Evolutionary conservation across 2,113 vertebrate genomes (phyloP).

Genomic region (Heterocephalus glaber): DNA sequence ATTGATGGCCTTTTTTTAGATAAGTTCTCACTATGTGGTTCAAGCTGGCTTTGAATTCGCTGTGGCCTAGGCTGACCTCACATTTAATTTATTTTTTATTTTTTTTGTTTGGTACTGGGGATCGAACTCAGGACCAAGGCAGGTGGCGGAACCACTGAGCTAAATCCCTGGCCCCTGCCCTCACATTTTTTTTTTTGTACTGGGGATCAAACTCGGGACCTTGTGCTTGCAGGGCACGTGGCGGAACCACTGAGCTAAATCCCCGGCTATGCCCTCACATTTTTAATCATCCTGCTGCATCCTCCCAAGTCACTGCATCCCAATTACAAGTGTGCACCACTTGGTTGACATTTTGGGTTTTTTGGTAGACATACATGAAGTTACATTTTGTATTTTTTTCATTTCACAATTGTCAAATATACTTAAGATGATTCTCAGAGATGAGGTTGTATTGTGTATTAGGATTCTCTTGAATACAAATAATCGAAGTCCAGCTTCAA

Average conservation of each 20-base stretch:
- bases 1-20: not conserved
- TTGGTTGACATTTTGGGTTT: not conserved
- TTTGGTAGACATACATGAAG: not conserved
- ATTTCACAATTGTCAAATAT: not conserved
- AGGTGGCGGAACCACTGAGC: too few relatives aligned
- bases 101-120: too few relatives aligned
- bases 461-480: not conserved
- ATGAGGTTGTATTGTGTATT: not conserved
- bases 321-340: not conserved
- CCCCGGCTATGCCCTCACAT: too few relatives aligned
- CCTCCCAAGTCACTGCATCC: too few relatives aligned
- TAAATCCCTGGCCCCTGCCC: too few relatives aligned
- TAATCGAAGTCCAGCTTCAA: not conserved
- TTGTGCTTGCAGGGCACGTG: too few relatives aligned
- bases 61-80: not conserved
- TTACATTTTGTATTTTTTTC: not conserved
- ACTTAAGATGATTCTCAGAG: constrained; percentile 7
- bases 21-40: not conserved
- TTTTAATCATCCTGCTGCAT: not conserved
- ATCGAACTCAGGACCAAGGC: too few relatives aligned
- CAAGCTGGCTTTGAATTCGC: not conserved
- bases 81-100: too few relatives aligned
- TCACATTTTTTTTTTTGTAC: too few relatives aligned
- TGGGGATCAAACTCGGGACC: too few relatives aligned
- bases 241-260: too few relatives aligned